phyloP scores from a whole-genome alignment of 2,113 vertebrate genomes.

The Eurypyga helias region DNA sequence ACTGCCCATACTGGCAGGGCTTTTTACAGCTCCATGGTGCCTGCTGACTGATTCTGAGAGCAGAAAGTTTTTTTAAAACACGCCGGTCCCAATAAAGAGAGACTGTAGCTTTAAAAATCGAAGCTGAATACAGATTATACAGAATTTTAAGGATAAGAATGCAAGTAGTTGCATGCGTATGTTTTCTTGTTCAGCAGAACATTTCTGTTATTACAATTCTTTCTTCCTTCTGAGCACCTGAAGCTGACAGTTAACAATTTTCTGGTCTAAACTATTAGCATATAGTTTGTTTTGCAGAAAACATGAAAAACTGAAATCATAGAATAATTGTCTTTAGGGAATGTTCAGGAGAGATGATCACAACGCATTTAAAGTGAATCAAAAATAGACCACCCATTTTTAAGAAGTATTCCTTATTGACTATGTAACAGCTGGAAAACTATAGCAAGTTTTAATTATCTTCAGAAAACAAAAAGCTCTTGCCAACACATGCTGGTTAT shows the following conservation, averaged over 20 bases:
- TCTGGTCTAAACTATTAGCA: not conserved
- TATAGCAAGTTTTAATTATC: slow-evolving; percentile 74
- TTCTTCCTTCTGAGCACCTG: not conserved
- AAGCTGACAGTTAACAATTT: not conserved
- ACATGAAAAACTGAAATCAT: not conserved
- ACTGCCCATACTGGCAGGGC: not conserved
- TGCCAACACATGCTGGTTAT: slow-evolving; percentile 66
- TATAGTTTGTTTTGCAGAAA: not conserved
- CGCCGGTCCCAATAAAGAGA: not conserved
- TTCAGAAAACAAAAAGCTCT: slow-evolving; percentile 70
- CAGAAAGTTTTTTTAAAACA: not conserved
- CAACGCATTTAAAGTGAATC: slow-evolving; percentile 33
- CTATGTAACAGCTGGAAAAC: slow-evolving; percentile 71
- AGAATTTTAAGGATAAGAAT: not conserved
- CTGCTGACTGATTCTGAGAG: not conserved
- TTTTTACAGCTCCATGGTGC: not conserved
- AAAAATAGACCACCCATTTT: not conserved
- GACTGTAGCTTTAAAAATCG: not conserved
- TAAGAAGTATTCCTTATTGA: slow-evolving; percentile 38
- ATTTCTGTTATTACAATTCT: not conserved
- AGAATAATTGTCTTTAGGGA: not conserved
- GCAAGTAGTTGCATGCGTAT: not conserved
- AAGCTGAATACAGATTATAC: not conserved
- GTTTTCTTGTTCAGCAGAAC: not conserved
- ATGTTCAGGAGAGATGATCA: not conserved